Percentiles rank a stretch among this genome's conserved stretches.
Evolutionary conservation across 2,888 invertebrate species (phyloP).

Genomic region (Epirrita christyi): DNA sequence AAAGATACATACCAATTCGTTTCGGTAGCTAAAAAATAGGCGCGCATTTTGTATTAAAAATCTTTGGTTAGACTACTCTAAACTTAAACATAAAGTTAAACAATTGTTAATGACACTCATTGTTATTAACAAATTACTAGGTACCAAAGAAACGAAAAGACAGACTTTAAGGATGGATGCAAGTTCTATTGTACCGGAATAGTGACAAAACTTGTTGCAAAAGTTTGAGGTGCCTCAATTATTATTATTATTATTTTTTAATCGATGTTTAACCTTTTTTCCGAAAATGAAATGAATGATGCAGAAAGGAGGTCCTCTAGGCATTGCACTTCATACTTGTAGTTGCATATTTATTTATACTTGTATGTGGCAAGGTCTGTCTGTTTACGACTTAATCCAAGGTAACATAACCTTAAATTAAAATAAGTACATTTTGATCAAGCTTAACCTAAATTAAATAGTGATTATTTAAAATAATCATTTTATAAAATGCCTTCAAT

Average conservation of each 20-base stretch:
- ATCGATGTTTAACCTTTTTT: too few relatives aligned
- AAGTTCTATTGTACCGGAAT: too few relatives aligned
- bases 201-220: too few relatives aligned
- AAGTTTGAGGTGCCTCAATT: too few relatives aligned
- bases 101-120: constrained; percentile 1
- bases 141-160: neutral
- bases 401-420: neutral
- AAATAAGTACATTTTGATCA: constrained; percentile 36
- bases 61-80: constrained; percentile 37
- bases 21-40: neutral
- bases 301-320: too few relatives aligned
- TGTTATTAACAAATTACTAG: constrained; percentile 2
- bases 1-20: neutral
- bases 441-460: constrained; percentile 24
- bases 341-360: too few relatives aligned
- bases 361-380: neutral
- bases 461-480: constrained; percentile 6
- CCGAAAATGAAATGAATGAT: too few relatives aligned
- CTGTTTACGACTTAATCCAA: neutral
- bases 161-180: too few relatives aligned
- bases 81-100: constrained; percentile 19
- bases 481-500: constrained; percentile 13
- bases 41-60: constrained; percentile 15
- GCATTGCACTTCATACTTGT: too few relatives aligned
- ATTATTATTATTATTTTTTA: too few relatives aligned